Base-by-base conservation (phyloP, 2,888 invertebrate genomes). In the Chymomyza caudatula region DNA sequence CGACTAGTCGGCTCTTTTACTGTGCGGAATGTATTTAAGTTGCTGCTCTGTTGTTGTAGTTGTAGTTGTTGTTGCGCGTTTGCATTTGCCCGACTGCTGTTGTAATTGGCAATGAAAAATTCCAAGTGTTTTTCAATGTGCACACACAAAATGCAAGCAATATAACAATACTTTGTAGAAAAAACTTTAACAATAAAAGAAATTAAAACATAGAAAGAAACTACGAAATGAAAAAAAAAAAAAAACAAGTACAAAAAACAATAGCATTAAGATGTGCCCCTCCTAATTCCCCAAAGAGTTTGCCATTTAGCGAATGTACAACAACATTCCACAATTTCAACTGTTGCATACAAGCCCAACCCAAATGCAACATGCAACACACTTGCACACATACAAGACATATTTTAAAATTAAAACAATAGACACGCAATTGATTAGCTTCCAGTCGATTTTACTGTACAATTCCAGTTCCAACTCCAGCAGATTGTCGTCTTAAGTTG, bases 41-140 rank as follows among this genome's bases (percentile, higher is more conserved):
- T 60, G 51, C n/a, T n/a, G n/a, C n/a, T n/a, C n/a, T n/a, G n/a
- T n/a, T n/a, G n/a, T n/a, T n/a, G n/a, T n/a, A n/a, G n/a, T 52
- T 51, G 13, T 37, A 5, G 19, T 58, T 19, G 17, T 13, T 57
- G 22, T 44, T 43, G 29, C 29, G 29, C 29, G 29, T 37, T 37
- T 37, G 29, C 29, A 37, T 37, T 37, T 37, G 29, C 29, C 47
- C 17, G 47, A 19, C 47, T 56, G 56, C 42, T 65, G 65, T 65
- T 72, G 75, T 76, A 76, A 76, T 76, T 76, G 76, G 78, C 76
- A 76, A 70, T 76, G 75, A 76, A 75, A 76, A 76, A 76, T 76
- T 76, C 78, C 77, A 77, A 70, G 77, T 77, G 76, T 76, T 77
- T 76, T 77, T 54, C 74, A 71, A 77, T 76, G 69, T 71, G 69